Evolutionary conservation across 2,113 vertebrate species (phyloP).

Genomic region (Marmota monax): DNA sequence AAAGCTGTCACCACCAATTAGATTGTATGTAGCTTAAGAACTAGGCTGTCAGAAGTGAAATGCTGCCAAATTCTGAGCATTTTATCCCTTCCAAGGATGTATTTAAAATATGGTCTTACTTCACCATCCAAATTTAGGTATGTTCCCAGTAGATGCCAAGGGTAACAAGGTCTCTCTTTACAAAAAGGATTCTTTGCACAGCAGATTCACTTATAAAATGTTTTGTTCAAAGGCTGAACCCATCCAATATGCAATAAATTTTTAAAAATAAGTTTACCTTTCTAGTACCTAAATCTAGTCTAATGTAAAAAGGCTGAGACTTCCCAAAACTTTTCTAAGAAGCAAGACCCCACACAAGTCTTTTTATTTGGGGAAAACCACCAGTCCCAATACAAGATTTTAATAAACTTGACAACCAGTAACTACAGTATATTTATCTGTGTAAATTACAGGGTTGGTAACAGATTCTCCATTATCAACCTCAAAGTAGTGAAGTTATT

Average conservation of each 20-base stretch:
- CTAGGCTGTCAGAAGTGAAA: conserved; percentile 49
- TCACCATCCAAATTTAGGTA: conserved; percentile 76
- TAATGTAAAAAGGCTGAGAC: conserved; percentile 64
- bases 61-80: conserved; percentile 57
- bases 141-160: conserved; percentile 63
- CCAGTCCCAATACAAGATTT: conserved; percentile 59
- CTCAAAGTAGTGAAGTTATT: conserved; percentile 24
- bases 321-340: conserved; percentile 44
- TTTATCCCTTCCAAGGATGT: conserved; percentile 66
- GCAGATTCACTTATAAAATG: conserved; percentile 56
- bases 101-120: conserved; percentile 73
- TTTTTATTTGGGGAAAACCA: conserved; percentile 47
- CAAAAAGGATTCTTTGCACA: conserved; percentile 39
- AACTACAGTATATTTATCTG: conserved; percentile 53
- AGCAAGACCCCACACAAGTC: conserved; percentile 11
- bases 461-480: conserved; percentile 61
- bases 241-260: background rate
- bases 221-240: conserved; percentile 38
- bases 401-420: conserved; percentile 67
- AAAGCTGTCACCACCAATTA: conserved; percentile 57
- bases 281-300: conserved; percentile 28
- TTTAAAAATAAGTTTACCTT: background rate
- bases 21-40: conserved; percentile 51
- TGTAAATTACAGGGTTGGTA: conserved; percentile 49
- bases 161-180: conserved; percentile 71